phyloP scores from a whole-genome alignment of 1,140 invertebrate species.

The Watersipora subatra region DNA sequence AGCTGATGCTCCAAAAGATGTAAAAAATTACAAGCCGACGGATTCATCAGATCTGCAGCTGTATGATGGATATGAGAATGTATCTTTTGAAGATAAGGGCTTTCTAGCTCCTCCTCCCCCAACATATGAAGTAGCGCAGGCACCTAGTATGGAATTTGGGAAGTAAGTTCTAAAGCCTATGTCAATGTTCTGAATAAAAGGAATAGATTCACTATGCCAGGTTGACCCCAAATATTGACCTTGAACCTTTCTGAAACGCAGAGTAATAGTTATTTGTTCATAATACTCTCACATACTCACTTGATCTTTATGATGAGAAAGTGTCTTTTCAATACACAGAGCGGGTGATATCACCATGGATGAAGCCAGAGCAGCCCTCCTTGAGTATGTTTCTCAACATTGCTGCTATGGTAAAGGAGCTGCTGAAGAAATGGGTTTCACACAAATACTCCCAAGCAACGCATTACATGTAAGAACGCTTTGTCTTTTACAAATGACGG shows the following conservation, averaged over 20 bases:
- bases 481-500: too few relatives aligned
- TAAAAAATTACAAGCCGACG: neutral
- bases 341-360: conserved; percentile 40
- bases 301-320: neutral
- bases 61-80: neutral
- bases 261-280: neutral
- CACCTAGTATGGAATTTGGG: neutral
- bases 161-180: neutral
- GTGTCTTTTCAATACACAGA: conserved; percentile 9
- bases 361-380: conserved; percentile 42
- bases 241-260: neutral
- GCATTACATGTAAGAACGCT: neutral
- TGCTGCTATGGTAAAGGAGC: conserved; percentile 47
- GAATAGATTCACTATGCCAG: neutral
- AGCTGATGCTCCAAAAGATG: neutral
- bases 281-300: neutral
- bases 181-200: neutral
- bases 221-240: neutral
- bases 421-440: conserved; percentile 17
- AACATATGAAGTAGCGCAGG: neutral
- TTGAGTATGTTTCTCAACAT: conserved; percentile 40
- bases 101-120: neutral
- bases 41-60: neutral
- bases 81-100: neutral
- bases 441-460: neutral